phyloP scores from a whole-genome alignment of 2,797 vertebrate species.

The Neoniphon sammara region DNA sequence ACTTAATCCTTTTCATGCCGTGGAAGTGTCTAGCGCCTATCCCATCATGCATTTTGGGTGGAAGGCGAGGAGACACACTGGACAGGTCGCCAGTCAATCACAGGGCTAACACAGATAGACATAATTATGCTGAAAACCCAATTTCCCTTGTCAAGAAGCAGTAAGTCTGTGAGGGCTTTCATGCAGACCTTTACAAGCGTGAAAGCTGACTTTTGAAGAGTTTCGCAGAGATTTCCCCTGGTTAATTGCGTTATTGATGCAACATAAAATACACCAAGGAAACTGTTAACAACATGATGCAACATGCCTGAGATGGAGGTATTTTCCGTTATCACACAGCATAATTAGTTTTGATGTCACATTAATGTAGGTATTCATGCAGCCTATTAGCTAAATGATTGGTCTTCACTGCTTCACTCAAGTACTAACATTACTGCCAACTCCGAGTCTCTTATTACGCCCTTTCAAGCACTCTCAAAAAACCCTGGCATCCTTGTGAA shows the following conservation, averaged over 20 bases:
- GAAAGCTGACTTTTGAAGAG: too few relatives aligned
- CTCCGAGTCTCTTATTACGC: conserved; percentile 18
- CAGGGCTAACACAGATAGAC: not conserved
- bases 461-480: conserved; percentile 50
- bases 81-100: not conserved
- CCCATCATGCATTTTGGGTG: not conserved
- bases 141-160: not conserved
- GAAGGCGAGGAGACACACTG: not conserved
- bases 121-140: not conserved
- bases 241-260: too few relatives aligned
- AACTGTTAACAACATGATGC: too few relatives aligned
- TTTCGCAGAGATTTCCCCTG: too few relatives aligned
- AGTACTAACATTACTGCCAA: conserved; percentile 1
- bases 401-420: conserved; percentile 30
- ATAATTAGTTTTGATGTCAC: conserved; percentile 43
- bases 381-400: conserved; percentile 24
- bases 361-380: conserved; percentile 42
- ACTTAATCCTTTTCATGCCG: too few relatives aligned
- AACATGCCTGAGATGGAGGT: not conserved
- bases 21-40: too few relatives aligned
- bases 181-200: too few relatives aligned
- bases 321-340: not conserved
- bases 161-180: too few relatives aligned
- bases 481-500: conserved; percentile 28
- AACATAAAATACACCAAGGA: too few relatives aligned